Conservation (phyloP, 2,888 invertebrate genomes). For the Oligia fasciuncula region DNA sequence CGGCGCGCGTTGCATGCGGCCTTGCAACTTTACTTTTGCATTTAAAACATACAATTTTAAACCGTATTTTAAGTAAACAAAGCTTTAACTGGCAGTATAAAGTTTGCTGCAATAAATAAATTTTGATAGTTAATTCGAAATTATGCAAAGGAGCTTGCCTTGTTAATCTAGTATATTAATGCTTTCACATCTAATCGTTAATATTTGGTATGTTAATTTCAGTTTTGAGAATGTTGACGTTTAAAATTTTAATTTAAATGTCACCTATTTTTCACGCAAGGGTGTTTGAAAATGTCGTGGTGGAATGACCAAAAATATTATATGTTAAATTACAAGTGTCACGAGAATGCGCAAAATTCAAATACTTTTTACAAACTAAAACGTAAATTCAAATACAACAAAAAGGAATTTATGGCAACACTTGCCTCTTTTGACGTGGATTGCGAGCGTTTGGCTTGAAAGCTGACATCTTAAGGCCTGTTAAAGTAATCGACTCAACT, state of each 20-base stretch:
- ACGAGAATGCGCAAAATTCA: constrained; percentile 52
- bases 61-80: constrained; percentile 47
- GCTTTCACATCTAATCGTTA: constrained; percentile 61
- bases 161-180: constrained; percentile 64
- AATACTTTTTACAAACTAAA: constrained; percentile 5
- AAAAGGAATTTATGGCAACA: constrained; percentile 47
- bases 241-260: constrained; percentile 29
- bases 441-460: constrained; percentile 41
- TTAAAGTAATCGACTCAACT: constrained; percentile 33
- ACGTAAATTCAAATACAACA: constrained; percentile 25
- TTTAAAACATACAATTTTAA: constrained; percentile 52
- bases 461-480: constrained; percentile 50
- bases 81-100: constrained; percentile 15
- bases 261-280: constrained; percentile 22
- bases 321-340: constrained; percentile 46
- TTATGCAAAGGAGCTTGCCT: constrained; percentile 64
- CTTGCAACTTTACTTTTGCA: constrained; percentile 57
- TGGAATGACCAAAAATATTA: constrained; percentile 26
- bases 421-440: constrained; percentile 33
- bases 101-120: constrained; percentile 48
- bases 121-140: constrained; percentile 67
- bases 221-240: constrained; percentile 31
- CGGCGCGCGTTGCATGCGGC: constrained; percentile 64
- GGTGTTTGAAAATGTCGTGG: constrained; percentile 37
- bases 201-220: constrained; percentile 63